Evolutionary conservation across 2,113 vertebrate species (phyloP), one percentile per base, ranked within the genome.

Genomic region (Thalassarche chlororhynchos): DNA sequence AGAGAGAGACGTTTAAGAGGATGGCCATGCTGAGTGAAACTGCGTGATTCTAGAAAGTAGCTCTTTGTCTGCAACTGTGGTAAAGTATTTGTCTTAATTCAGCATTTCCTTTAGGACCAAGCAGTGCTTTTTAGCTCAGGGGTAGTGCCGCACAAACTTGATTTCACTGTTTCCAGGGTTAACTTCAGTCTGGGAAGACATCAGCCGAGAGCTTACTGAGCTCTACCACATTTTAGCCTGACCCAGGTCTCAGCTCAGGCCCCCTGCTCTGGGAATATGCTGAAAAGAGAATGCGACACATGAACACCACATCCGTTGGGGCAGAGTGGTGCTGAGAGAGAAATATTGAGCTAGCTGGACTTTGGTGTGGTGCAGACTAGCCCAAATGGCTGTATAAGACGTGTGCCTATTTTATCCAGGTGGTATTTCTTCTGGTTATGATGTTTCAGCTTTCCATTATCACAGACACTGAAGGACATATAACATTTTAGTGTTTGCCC

Each of bases 221-320:
- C 29, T 79, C 23, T 42, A 0, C 42, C n/a, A 13, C 5, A 1
- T 44, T 92, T 57, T 57, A 70, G 40, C n/a, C 20, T 86, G 47
- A 25, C 6, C 11, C 24, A 34, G 20, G 52, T 83, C 58, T 74
- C 21, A 13, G 29, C 10, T 57, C 34, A 52, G 57, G 36, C 21
- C 3, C 29, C 14, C 24, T 36, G 0, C 29, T 85, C 66, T 86
- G 71, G 14, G 12, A 28, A 23, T 15, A 5, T 12, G 25, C 40
- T 40, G 49, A 14, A 57, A 52, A 69, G 34, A 40, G 55, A 58
- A 28, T 1, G 23, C 8, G 18, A 16, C 23, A 10, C 0, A 0
- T 0, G 2, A 13, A 10, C 31, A 23, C 10, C 1, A 2, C 2
- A 1, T 72, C 17, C n/a, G 58, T 15, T 52, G 49, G 61, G 61